Conservation (phyloP, 2,888 invertebrate species). For the Notocelia uddmanniana region DNA sequence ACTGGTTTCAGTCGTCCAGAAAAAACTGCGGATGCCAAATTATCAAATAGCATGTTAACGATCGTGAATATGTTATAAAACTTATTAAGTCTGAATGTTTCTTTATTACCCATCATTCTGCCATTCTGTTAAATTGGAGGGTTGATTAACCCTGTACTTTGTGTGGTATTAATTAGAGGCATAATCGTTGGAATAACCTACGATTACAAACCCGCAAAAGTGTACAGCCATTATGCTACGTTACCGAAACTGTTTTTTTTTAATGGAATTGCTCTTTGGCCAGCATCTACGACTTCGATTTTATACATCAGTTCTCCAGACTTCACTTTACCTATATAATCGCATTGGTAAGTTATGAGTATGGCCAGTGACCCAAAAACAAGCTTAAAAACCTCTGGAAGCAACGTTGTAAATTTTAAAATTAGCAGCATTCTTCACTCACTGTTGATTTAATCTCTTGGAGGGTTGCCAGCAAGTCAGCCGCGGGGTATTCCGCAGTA, state of each 20-base stretch:
- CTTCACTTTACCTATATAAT: neutral
- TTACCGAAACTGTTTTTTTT: too few species aligned
- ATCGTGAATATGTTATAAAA: too few species aligned
- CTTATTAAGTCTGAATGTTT: too few species aligned
- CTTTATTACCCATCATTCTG: too few species aligned
- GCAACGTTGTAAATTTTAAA: conserved; percentile 6
- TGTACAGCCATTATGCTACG: neutral
- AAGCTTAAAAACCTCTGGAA: neutral
- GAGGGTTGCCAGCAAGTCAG: conserved; percentile 12
- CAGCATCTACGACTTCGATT: too few species aligned
- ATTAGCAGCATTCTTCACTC: conserved; percentile 23
- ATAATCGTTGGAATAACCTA: neutral
- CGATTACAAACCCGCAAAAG: neutral
- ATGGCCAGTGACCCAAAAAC: conserved; percentile 13
- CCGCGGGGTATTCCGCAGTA: conserved; percentile 8
- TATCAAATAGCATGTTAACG: too few species aligned
- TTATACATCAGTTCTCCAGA: neutral
- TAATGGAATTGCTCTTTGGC: too few species aligned
- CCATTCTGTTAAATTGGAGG: too few species aligned
- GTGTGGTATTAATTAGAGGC: neutral
- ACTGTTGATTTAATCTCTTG: conserved; percentile 26
- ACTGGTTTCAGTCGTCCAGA: too few species aligned
- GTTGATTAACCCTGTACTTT: too few species aligned
- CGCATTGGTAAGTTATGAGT: neutral
- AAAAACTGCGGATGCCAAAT: too few species aligned